Percentiles rank a stretch among this genome's conserved stretches.
Conservation (phyloP, 2,888 invertebrate genomes). For the Torymus texanus region DNA sequence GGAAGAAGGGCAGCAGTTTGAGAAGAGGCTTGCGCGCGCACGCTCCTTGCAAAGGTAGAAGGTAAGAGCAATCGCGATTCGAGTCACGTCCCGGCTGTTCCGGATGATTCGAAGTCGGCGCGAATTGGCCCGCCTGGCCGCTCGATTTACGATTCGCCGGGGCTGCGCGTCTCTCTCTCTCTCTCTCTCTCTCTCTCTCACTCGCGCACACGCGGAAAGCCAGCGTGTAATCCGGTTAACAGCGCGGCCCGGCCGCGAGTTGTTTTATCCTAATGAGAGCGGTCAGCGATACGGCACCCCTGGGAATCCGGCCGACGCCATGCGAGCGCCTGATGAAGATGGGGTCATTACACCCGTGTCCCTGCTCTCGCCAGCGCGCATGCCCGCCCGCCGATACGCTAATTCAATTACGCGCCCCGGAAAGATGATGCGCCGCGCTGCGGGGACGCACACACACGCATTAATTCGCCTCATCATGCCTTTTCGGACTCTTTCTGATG, state of each 20-base stretch:
- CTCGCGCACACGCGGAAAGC: conserved; percentile 54
- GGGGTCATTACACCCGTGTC: conserved; percentile 68
- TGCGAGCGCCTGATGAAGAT: conserved; percentile 61
- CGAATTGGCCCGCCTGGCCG: conserved; percentile 47
- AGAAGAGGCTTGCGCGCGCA: conserved; percentile 44
- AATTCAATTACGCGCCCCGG: conserved; percentile 42
- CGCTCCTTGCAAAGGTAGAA: neutral
- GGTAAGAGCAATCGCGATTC: conserved; percentile 37
- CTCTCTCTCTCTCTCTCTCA: neutral
- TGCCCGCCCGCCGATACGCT: conserved; percentile 7
- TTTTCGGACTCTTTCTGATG: conserved; percentile 11
- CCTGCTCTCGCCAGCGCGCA: too few relatives aligned
- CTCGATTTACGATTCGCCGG: conserved; percentile 43
- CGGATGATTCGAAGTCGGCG: conserved; percentile 52
- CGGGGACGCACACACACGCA: neutral
- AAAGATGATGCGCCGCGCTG: too few relatives aligned
- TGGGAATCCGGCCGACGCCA: conserved; percentile 65
- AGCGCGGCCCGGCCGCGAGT: conserved; percentile 59
- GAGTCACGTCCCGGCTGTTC: conserved; percentile 53
- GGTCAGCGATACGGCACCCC: conserved; percentile 68
- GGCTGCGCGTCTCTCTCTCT: neutral
- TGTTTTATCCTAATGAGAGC: conserved; percentile 74
- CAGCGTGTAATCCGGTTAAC: conserved; percentile 66
- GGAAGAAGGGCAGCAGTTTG: conserved; percentile 22
- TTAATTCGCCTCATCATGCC: conserved; percentile 53